Evolutionary conservation across 2,888 invertebrate genomes (phyloP).

Genomic region (Chirona hameri): DNA sequence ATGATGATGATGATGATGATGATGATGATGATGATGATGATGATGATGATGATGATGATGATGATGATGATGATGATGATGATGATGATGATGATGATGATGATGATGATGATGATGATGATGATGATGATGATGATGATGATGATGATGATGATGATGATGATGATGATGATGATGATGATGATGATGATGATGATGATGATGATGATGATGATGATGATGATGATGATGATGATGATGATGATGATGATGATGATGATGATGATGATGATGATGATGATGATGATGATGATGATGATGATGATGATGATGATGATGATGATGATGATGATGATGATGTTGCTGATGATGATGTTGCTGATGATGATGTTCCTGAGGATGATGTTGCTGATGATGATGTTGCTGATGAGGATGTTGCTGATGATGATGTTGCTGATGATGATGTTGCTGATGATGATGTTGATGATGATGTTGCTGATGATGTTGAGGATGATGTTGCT

Average conservation of each 20-base stretch:
- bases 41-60: neutral
- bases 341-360: too few species aligned
- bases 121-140: slow-evolving; percentile 22
- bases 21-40: slow-evolving; percentile 2
- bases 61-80: too few species aligned
- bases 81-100: slow-evolving; percentile 22
- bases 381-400: too few species aligned
- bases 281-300: slow-evolving; percentile 12
- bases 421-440: too few species aligned
- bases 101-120: slow-evolving; percentile 22
- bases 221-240: slow-evolving; percentile 22
- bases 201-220: neutral
- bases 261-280: slow-evolving; percentile 22
- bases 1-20: slow-evolving; percentile 22
- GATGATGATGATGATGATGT: slow-evolving; percentile 22
- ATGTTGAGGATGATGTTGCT: too few species aligned
- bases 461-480: too few species aligned
- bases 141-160: slow-evolving; percentile 22
- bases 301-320: slow-evolving; percentile 22
- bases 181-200: neutral
- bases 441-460: too few species aligned
- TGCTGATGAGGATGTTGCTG: too few species aligned
- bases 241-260: slow-evolving; percentile 22
- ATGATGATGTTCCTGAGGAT: too few species aligned
- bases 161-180: slow-evolving; percentile 22